Evolutionary conservation across 30 jellyfish, hydroid and myxozoan species (phyloP), one percentile per base, ranked within the genome.

Genomic region (Aurelia aurita complex sp. Pacific): DNA sequence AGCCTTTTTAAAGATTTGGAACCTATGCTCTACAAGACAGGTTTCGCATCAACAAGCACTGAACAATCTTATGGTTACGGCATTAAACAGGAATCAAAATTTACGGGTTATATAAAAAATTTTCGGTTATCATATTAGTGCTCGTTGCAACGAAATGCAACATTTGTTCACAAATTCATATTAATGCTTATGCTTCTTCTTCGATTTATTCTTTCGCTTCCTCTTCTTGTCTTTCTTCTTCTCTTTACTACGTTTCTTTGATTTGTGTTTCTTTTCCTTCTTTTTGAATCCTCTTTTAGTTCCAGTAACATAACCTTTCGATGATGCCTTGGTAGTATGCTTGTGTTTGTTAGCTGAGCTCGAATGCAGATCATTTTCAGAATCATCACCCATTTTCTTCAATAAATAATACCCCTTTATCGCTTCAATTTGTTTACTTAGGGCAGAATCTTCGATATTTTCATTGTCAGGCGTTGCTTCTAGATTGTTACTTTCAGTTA

Each of bases 251-350:
- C 17, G 50, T 17, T 35, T 55, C 43, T 53, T 75, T 75, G 38
- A 6, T n/a, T 50, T 54, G 17, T 18, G 52, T 55, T 64, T 51
- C 79, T 66, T 81, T 15, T 73, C 61, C 23, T 18, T 43, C 43
- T 51, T 67, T 7, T 51, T 52, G 53, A 75, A 17, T 64, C 23
- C 86, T 4, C 85, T 68, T 51, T 79, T 79, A 43, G 89, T 23
- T 70, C 89, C 89, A 23, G 69, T 79, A 15, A 79, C 89, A 66
- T 63, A 65, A 4, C 89, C 89, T 42, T 19, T 43, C 23, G 89
- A 64, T n/a, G 89, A 14, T 10, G 71, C 36, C 57, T 46, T 77
- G 17, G 43, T 11, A 15, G 69, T 43, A 15, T 19, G 46, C 4
- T 38, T 14, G 17, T 43, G 82, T 46, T 50, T 73, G 42, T 73